These are phyloP conservation scores for Zhengitettix transpicula DNA, from an alignment of 2,888 invertebrate genomes.

Conservation along the genomic window DNA sequence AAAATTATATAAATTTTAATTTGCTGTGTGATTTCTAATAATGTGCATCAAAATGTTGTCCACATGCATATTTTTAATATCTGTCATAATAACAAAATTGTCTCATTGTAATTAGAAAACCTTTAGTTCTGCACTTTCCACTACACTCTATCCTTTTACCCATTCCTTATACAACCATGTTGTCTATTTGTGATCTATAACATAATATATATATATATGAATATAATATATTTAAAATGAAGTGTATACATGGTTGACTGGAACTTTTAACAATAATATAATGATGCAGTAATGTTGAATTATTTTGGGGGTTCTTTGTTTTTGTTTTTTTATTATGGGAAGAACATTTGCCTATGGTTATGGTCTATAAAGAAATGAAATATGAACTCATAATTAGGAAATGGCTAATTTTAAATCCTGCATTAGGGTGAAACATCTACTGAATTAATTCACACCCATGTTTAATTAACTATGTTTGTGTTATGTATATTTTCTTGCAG, in stretches of 20 bases:
- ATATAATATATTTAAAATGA: background rate
- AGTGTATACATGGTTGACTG: conserved; percentile 4
- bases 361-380: conserved; percentile 3
- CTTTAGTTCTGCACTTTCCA: background rate
- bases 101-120: too few species aligned
- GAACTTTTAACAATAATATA: conserved; percentile 2
- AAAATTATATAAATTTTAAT: too few species aligned
- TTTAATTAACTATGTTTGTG: background rate
- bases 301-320: background rate
- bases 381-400: background rate
- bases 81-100: too few species aligned
- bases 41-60: too few species aligned
- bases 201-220: background rate
- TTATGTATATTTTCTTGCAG: background rate
- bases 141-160: background rate
- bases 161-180: conserved; percentile 1
- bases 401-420: background rate
- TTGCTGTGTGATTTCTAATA: too few species aligned
- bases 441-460: background rate
- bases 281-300: conserved; percentile 1
- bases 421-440: background rate
- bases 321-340: conserved; percentile 2
- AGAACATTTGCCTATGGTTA: conserved; percentile 5
- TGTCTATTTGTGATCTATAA: conserved; percentile 9
- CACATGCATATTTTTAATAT: too few species aligned